Evolutionary conservation across 2,113 vertebrate genomes (phyloP).

Genomic region (Siniperca knerii): DNA sequence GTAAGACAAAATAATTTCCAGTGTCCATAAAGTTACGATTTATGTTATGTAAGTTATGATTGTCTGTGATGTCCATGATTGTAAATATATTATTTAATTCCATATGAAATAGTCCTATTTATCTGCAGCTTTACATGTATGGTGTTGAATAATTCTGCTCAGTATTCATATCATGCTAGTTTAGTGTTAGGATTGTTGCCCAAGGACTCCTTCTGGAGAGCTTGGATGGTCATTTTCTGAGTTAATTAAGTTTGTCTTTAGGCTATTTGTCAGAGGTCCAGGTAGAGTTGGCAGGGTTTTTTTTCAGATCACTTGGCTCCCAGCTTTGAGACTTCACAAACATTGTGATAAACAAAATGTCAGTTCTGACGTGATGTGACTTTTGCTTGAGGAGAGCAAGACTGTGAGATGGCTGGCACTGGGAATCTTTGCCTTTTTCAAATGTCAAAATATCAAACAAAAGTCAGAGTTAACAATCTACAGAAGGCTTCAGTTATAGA

Average conservation of each 20-base stretch:
- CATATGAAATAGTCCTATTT: not conserved
- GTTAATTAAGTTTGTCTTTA: constrained; percentile 59
- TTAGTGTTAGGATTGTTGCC: not conserved
- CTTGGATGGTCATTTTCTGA: constrained; percentile 39
- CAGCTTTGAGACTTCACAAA: constrained; percentile 29
- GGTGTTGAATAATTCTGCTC: constrained; percentile 29
- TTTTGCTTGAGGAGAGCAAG: constrained; percentile 20
- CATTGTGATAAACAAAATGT: constrained; percentile 56
- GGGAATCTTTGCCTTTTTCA: constrained; percentile 24
- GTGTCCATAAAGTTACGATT: not conserved
- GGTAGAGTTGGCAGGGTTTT: constrained; percentile 23
- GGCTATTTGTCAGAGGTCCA: constrained; percentile 48
- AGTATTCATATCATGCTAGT: constrained; percentile 39
- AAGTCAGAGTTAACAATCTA: not conserved
- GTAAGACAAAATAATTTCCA: not conserved
- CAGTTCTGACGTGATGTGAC: constrained; percentile 21
- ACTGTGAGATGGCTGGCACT: not conserved
- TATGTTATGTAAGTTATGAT: too few species aligned
- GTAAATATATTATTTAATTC: not conserved
- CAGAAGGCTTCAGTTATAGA: not conserved
- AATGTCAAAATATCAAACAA: constrained; percentile 47
- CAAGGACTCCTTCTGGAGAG: constrained; percentile 33
- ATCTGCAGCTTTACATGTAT: constrained; percentile 12
- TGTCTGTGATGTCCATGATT: too few species aligned
- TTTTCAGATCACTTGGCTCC: constrained; percentile 24